Conservation (phyloP, 2,888 invertebrate genomes). For the Luffia ferchaultella region DNA sequence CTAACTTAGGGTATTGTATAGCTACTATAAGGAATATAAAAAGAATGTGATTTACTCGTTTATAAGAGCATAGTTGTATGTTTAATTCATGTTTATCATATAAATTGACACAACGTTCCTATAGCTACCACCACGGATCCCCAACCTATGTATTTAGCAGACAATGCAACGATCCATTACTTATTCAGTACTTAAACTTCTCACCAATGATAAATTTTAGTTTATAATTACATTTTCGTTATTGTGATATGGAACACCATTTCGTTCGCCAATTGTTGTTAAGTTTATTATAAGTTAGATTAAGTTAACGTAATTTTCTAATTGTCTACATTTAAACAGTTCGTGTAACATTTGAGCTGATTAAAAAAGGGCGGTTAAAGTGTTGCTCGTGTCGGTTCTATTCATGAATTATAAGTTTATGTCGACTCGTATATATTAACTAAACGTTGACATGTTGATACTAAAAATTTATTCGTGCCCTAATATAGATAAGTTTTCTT, state of each 20-base stretch:
- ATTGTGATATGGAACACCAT: background rate
- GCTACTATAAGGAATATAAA: background rate
- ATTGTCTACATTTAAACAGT: too few relatives aligned
- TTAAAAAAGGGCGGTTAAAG: too few relatives aligned
- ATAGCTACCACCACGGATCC: background rate
- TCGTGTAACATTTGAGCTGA: too few relatives aligned
- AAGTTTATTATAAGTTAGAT: too few relatives aligned
- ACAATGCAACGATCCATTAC: constrained; percentile 1
- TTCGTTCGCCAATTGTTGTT: too few relatives aligned
- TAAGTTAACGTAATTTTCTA: too few relatives aligned
- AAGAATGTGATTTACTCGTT: constrained; percentile 41
- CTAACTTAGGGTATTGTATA: constrained; percentile 16
- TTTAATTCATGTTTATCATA: background rate
- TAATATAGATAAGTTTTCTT: too few relatives aligned
- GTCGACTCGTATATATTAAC: too few relatives aligned
- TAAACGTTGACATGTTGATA: too few relatives aligned
- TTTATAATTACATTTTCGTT: constrained; percentile 1
- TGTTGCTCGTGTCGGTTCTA: too few relatives aligned
- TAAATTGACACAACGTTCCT: background rate
- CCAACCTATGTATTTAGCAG: background rate
- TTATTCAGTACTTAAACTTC: constrained; percentile 2
- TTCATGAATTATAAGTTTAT: too few relatives aligned
- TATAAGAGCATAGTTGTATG: background rate
- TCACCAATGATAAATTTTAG: background rate
- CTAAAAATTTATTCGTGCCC: too few relatives aligned